Percentiles rank a stretch among this genome's conserved stretches.
Conservation (phyloP, 2,888 invertebrate species). For the Rhopalosiphum nymphaeae region DNA sequence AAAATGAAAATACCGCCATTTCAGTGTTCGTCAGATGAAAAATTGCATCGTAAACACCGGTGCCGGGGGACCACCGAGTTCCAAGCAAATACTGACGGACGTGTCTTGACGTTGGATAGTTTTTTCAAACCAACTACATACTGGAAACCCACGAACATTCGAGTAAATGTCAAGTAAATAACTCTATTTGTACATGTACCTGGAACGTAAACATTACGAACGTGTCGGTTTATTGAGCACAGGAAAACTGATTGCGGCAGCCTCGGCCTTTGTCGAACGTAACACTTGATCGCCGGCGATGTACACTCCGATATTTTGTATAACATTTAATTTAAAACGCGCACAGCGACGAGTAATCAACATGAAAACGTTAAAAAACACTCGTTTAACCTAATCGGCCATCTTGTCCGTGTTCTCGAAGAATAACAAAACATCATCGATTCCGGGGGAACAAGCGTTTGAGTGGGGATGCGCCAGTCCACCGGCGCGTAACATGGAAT, state of each 20-base stretch:
- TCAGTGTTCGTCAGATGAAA: constrained; percentile 58
- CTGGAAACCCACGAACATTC: constrained; percentile 60
- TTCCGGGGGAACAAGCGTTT: constrained; percentile 28
- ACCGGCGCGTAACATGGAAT: constrained; percentile 58
- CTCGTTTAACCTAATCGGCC: constrained; percentile 62
- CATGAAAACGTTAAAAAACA: constrained; percentile 41
- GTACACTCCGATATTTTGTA: constrained; percentile 50
- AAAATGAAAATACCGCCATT: constrained; percentile 64
- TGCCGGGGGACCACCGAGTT: constrained; percentile 57
- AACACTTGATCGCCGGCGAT: constrained; percentile 49
- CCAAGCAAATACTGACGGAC: constrained; percentile 58
- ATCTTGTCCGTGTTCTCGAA: constrained; percentile 64
- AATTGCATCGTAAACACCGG: constrained; percentile 56
- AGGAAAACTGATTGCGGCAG: constrained; percentile 31
- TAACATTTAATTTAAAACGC: constrained; percentile 60
- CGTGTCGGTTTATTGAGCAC: constrained; percentile 52
- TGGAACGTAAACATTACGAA: constrained; percentile 65
- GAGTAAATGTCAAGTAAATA: constrained; percentile 63
- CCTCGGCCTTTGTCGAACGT: constrained; percentile 34
- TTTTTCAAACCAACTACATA: constrained; percentile 58
- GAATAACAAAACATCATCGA: constrained; percentile 65
- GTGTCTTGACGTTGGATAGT: constrained; percentile 43
- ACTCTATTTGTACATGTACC: constrained; percentile 56
- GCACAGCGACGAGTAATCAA: constrained; percentile 25
- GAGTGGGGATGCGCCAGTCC: constrained; percentile 54